Evolutionary conservation across 2,888 invertebrate genomes (phyloP).

Genomic region (Heliconius hortense): DNA sequence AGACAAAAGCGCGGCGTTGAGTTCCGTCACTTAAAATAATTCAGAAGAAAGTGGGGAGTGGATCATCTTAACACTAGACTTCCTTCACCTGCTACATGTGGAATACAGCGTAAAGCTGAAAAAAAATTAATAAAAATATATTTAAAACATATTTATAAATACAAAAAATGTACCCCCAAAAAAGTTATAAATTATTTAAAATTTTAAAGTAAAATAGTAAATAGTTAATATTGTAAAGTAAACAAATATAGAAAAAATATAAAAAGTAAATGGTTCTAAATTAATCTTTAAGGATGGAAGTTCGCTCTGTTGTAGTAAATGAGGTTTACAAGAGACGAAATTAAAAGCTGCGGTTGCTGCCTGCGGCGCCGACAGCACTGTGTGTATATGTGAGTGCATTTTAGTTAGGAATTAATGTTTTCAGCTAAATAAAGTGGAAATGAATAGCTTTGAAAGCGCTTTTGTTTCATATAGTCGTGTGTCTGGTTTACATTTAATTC

Average conservation of each 20-base stretch:
- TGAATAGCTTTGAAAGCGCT: constrained; percentile 19
- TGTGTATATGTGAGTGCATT: constrained; percentile 22
- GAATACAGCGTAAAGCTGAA: no score
- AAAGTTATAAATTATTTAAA: no score
- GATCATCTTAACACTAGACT: no score
- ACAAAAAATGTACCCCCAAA: no score
- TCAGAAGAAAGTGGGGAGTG: no score
- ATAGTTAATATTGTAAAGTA: not conserved
- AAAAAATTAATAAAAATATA: no score
- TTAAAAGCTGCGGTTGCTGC: constrained; percentile 35
- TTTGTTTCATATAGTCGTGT: constrained; percentile 12
- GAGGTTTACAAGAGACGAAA: constrained; percentile 29
- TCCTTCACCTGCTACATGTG: no score
- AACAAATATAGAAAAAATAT: not conserved
- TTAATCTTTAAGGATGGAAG: constrained; percentile 21
- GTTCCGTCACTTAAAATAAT: no score
- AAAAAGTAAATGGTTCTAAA: constrained; percentile 4
- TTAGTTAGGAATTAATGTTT: constrained; percentile 25
- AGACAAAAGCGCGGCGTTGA: no score
- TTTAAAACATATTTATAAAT: no score
- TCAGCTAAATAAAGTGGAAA: constrained; percentile 26
- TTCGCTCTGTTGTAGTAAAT: constrained; percentile 21
- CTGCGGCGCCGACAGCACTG: constrained; percentile 28
- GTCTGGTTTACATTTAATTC: not conserved
- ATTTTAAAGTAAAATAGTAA: no score